Conservation (phyloP, 2,113 vertebrate species). For the Vimba vimba region DNA sequence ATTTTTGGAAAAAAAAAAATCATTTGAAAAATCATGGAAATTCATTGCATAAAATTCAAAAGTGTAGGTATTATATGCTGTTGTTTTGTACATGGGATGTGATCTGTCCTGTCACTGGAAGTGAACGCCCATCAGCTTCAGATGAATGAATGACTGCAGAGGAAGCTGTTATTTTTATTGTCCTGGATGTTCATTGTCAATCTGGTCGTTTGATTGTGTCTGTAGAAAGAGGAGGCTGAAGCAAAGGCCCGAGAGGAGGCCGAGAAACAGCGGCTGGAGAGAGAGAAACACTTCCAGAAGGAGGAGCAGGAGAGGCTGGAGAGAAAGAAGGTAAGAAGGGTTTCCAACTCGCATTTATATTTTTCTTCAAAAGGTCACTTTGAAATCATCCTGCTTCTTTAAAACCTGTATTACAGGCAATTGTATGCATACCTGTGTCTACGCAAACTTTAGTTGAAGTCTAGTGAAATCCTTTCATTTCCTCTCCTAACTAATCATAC, state of each 20-base stretch:
- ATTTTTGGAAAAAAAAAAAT: not conserved
- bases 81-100: not conserved
- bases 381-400: constrained; percentile 23
- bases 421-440: not conserved
- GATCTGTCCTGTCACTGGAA: not conserved
- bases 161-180: not conserved
- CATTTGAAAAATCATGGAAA: not conserved
- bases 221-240: constrained; percentile 90
- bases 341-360: constrained; percentile 15
- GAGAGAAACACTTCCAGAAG: constrained; percentile 96
- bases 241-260: constrained; percentile 85
- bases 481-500: not conserved
- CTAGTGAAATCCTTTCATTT: constrained; percentile 8
- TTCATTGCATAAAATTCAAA: not conserved
- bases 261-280: constrained; percentile 88
- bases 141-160: not conserved
- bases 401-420: not conserved
- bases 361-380: constrained; percentile 33
- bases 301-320: constrained; percentile 96
- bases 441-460: not conserved
- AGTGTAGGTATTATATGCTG: not conserved
- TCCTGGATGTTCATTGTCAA: not conserved
- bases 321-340: constrained; percentile 86
- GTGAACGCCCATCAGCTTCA: not conserved
- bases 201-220: constrained; percentile 43